Conservation (phyloP, 2,113 vertebrate genomes). For the Sebastes fasciatus region DNA sequence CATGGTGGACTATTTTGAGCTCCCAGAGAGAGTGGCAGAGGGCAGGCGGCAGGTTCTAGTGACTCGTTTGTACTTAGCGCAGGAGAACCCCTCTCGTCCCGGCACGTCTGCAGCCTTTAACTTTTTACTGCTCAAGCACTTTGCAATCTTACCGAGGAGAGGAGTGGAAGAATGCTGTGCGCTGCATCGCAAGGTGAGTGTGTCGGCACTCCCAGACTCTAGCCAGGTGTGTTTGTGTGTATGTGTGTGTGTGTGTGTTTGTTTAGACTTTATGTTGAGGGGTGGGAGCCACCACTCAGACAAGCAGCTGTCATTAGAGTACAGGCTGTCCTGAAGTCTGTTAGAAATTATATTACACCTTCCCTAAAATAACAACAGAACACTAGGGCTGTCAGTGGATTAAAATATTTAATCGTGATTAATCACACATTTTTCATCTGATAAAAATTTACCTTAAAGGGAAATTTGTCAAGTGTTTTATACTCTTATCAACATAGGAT, state of each 20-base stretch:
- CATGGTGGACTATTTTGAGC: constrained; percentile 86
- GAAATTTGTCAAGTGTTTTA: no score
- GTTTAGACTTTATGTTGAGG: constrained; percentile 54
- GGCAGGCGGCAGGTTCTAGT: constrained; percentile 82
- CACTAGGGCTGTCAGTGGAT: no score
- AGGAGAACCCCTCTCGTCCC: constrained; percentile 74
- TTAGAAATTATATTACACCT: constrained; percentile 11
- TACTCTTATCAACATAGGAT: no score
- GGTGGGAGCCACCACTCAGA: constrained; percentile 31
- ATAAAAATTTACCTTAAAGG: no score
- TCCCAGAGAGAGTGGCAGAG: constrained; percentile 79
- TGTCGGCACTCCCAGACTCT: constrained; percentile 57
- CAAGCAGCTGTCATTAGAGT: constrained; percentile 58
- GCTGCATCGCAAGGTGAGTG: constrained; percentile 85
- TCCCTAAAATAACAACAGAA: background rate
- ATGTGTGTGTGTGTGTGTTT: constrained; percentile 4
- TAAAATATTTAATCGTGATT: no score
- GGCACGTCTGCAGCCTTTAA: constrained; percentile 64
- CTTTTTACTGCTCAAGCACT: constrained; percentile 61
- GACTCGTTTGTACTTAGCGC: constrained; percentile 72
- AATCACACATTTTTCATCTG: no score
- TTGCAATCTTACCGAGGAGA: constrained; percentile 67
- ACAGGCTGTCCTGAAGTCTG: constrained; percentile 22
- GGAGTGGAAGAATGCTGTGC: constrained; percentile 83
- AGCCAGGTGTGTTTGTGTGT: constrained; percentile 63